Base-by-base conservation (phyloP, 2,113 vertebrate species). In the Columba janthina region DNA sequence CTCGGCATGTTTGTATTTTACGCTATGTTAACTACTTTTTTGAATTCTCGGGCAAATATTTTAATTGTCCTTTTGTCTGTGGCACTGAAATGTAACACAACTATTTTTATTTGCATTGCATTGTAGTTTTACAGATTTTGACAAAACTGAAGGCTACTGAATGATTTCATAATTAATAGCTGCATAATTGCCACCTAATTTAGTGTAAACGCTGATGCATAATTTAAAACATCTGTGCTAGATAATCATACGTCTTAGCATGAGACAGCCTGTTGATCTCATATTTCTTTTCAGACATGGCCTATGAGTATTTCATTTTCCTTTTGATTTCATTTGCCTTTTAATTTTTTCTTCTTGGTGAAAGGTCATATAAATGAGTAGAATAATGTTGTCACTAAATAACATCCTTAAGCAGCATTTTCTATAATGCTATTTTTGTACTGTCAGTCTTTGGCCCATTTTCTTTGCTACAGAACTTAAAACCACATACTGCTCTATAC, bases 81-180 rank as follows among this genome's bases (percentile, higher is more conserved):
- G 34, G 69, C 36, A 48, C 51, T 92, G 1, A 0, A 88, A 34
- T 18, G 34, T 38, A 79, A 69, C 25, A 0, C 12, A 76, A 89
- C 65, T 88, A 36, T 60, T 90, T 93, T 84, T 86, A 60, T 54
- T 92, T 90, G 77, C 4, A 8, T 29, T 90, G 75, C 40, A 61
- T 85, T 89, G 83, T 93, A 90, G 78, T 95, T 85, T 87, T 92
- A 77, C 28, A 75, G 53, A 81, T 85, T 93, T 90, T 81, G 62
- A 81, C 40, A 92, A 58, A 90, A 94, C 54, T 73, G 58, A 92
- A 93, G 86, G 88, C 88, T 82, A 90, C 58, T 29, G 70, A 92
- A 93, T 72, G 44, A 93, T 87, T 94, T 92, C 80, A 66, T 87
- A 95, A 96, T 94, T 85, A 94, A 95, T 95, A 94, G 69, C 77